Evolutionary conservation across 2,797 vertebrate genomes (phyloP), one percentile per base, ranked within the genome.

Genomic region (Tangara arthus): DNA sequence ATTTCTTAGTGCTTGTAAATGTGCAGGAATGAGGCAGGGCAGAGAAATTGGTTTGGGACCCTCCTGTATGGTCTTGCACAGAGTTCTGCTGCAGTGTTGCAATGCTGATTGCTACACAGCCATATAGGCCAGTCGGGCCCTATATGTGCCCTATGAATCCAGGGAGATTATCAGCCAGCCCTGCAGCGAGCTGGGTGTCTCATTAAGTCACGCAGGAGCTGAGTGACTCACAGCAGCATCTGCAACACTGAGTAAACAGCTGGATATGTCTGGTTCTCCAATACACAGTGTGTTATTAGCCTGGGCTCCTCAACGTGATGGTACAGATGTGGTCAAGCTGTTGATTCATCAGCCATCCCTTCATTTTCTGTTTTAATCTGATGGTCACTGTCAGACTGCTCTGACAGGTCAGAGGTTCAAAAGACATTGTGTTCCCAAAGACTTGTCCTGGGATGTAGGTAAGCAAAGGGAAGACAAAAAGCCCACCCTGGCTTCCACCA

Each of bases 181-280:
- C 93, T 79, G 71, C 63, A 87, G 82, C 46, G 4, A 90, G 32
- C 80, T 55, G 57, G 60, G 42, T 79, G 70, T 53, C 89, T 96
- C 70, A 81, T 82, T 69, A 89, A 93, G 78, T 65, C 86, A 65
- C 1, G 1, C 11, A 35, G 77, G 89, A 87, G 39, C 44, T 56
- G 49, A 4, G 10, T 95, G 95, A 96, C 65, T 96, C 93, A 93
- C n/a, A 83, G 46, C 90, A 91, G 91, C 90, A 94, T 93, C 90
- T 94, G 82, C 78, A 91, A 32, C 35, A 5, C 41, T 8, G 30
- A 82, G 80, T 60, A 81, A 93, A 91, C 91, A 87, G 63, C 89
- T 92, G 95, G 93, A 93, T 90, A 60, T 90, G 92, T 86, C 73
- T 78, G 63, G 44, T 92, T 94, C 70, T 66, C 34, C n/a, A 52